Conservation (phyloP, 2,113 vertebrate genomes). For the Trachemys scripta region DNA sequence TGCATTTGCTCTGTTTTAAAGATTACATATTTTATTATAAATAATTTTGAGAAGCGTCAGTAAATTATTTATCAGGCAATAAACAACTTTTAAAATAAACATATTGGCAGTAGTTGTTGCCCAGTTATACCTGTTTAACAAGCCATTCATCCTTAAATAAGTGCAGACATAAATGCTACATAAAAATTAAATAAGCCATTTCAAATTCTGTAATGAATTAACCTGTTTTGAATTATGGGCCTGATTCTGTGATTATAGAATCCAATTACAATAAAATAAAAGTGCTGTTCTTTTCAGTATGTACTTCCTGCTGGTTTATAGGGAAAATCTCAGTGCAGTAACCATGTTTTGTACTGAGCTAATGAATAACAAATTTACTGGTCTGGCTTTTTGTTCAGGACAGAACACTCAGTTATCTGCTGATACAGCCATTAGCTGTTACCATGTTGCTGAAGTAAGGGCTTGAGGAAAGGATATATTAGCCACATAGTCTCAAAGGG, state of each 20-base stretch:
- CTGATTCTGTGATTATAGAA: slow-evolving; percentile 45
- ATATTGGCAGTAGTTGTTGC: slow-evolving; percentile 6
- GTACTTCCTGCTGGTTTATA: not conserved
- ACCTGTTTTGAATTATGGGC: slow-evolving; percentile 37
- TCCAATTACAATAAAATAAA: slow-evolving; percentile 1
- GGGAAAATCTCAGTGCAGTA: not conserved
- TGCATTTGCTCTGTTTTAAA: slow-evolving; percentile 27
- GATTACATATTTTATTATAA: slow-evolving; percentile 41
- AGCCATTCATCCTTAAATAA: slow-evolving; percentile 67
- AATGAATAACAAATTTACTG: not conserved
- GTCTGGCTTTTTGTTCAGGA: not conserved
- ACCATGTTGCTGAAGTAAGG: not conserved
- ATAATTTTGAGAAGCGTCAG: slow-evolving; percentile 17
- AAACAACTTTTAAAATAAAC: slow-evolving; percentile 49
- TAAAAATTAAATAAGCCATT: slow-evolving; percentile 44
- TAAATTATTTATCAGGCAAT: slow-evolving; percentile 69
- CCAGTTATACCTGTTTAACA: slow-evolving; percentile 59
- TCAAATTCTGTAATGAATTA: slow-evolving; percentile 26
- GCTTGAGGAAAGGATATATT: not conserved
- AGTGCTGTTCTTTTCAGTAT: not conserved
- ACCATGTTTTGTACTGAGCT: not conserved
- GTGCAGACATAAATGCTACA: slow-evolving; percentile 46
- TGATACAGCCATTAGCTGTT: not conserved
- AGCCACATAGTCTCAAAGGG: not conserved
- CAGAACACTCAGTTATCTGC: not conserved